Base-by-base conservation (phyloP, 64 coral and sea anemone species). In the Montipora foliosa region DNA sequence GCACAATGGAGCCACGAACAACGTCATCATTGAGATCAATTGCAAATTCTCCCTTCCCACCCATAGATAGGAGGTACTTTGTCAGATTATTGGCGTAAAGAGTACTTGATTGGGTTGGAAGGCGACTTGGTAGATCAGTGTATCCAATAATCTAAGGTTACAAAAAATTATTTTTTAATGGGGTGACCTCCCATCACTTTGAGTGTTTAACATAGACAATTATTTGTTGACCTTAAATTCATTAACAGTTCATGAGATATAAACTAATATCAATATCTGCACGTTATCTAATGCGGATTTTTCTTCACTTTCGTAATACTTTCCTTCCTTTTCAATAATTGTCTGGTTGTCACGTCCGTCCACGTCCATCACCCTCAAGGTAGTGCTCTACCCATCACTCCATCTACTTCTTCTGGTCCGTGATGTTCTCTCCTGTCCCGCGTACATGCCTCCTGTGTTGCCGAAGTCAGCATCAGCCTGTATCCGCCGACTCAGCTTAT, bases 21-120 rank as follows among this genome's bases (percentile, higher is more conserved):
- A 99, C 97, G 22, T 99, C 94, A 89, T 99, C 97, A 5, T 99
- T 89, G n/a, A 99, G 78, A 74, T 99, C 97, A 80, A 99, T 93
- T 46, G 75, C 89, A 94, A 99, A 99, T 83, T 91, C 91, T 47
- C 89, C 95, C 83, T 99, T 99, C 20, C 73, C 91, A 55, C 97
- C 94, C 97, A 99, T 96, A 47, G 97, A 99, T 5, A 96, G 88
- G 12, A 99, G 83, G 72, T 99, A 99, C 20, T 99, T 99, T 48
- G 95, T 96, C 46, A 99, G 64, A 83, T 99, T 99, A 79, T 99
- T 99, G 4, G 97, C 97, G 78, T 99, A 99, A 3, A 99, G 89
- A 16, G 97, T 99, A 58, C 97, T 99, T 5, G 97, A 79, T 77
- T 99, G 97, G 64, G 97, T 96, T 11, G 97, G 94, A 6, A 99